Conservation (phyloP, 1,140 invertebrate species). For the Anastrepha ludens region DNA sequence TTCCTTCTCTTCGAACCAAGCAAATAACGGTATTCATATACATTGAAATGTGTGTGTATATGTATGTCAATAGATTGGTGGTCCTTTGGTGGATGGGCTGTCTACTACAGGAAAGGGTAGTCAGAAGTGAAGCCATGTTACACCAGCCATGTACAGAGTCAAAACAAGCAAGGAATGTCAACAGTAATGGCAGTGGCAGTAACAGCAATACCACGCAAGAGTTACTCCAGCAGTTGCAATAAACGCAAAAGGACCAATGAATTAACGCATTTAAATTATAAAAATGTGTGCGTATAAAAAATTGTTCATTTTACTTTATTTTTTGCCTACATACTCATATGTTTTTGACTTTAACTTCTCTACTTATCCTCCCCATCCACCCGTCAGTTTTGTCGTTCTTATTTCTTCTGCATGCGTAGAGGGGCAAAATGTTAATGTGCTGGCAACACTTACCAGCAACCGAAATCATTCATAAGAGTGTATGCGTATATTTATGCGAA, state of each 20-base stretch:
- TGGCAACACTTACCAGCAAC: conserved; percentile 42
- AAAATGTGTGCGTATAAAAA: conserved; percentile 31
- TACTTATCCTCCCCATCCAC: not conserved
- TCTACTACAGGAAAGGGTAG: not conserved
- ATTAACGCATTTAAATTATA: conserved; percentile 54
- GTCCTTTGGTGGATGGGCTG: not conserved
- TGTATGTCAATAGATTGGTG: not conserved
- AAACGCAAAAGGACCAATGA: conserved; percentile 1
- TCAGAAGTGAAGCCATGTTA: not conserved
- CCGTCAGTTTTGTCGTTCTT: not conserved
- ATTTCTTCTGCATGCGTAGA: not conserved
- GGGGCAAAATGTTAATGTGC: conserved; percentile 31
- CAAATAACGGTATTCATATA: too few species aligned
- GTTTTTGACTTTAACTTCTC: not conserved
- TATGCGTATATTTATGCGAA: not conserved
- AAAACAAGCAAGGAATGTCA: not conserved
- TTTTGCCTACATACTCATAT: not conserved
- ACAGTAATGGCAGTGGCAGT: not conserved
- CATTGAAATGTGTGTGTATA: too few species aligned
- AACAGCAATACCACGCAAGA: conserved; percentile 10
- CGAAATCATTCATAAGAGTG: conserved; percentile 28
- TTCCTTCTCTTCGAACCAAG: too few species aligned
- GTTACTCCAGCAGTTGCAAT: not conserved
- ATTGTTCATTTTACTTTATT: not conserved
- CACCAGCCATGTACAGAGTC: not conserved